A percentile compares a stretch with the other conserved stretches of the same genome.
phyloP scores from a whole-genome alignment of 2,888 invertebrate species.

The Caenorhabditis sp. region DNA sequence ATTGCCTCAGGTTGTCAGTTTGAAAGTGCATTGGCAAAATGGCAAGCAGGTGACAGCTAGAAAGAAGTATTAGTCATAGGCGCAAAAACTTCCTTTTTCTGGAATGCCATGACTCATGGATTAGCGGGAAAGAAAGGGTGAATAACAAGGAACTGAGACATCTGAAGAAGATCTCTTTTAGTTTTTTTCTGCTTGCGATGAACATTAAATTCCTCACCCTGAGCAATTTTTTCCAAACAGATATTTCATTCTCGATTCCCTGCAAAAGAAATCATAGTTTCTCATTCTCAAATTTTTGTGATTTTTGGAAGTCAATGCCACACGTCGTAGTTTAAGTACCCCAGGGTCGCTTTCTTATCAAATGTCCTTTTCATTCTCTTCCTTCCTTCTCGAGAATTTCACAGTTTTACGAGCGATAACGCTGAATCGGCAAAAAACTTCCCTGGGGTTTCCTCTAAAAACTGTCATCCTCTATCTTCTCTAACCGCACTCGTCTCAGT shows the following conservation, averaged over 20 bases:
- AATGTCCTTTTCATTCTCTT: not conserved
- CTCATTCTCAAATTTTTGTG: too few species aligned
- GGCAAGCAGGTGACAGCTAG: not conserved
- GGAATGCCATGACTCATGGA: not conserved
- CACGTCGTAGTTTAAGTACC: constrained; percentile 27
- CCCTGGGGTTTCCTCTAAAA: constrained; percentile 1
- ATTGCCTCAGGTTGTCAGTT: not conserved
- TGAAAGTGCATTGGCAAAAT: not conserved
- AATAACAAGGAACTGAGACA: constrained; percentile 9
- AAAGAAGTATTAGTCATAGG: not conserved
- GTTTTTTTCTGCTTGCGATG: too few species aligned
- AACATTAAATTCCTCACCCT: too few species aligned
- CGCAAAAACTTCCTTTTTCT: not conserved
- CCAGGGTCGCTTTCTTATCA: constrained; percentile 32
- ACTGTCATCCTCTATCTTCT: constrained; percentile 11
- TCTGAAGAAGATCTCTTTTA: not conserved
- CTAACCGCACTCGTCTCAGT: constrained; percentile 33
- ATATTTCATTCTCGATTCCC: too few species aligned
- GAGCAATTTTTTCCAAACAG: too few species aligned
- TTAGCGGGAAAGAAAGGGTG: not conserved
- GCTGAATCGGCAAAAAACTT: constrained; percentile 31
- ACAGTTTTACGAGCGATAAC: constrained; percentile 32
- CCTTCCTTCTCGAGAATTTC: not conserved
- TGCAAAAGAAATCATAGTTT: too few species aligned
- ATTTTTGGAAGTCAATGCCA: too few species aligned